Evolutionary conservation across 2,797 vertebrate species (phyloP).

Genomic region (Hapalemur alaotrensis): DNA sequence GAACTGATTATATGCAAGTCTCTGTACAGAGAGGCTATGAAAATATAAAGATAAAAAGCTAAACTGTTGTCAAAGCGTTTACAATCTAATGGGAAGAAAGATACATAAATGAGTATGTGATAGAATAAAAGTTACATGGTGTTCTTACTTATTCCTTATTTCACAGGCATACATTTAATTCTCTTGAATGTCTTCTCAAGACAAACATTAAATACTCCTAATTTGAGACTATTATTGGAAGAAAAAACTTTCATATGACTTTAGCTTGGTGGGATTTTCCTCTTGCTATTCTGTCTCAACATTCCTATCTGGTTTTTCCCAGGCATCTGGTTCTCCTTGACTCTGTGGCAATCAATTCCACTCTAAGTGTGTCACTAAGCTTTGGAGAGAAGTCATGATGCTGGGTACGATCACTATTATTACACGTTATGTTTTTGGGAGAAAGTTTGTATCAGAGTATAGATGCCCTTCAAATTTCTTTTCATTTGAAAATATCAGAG

Average conservation of each 20-base stretch:
- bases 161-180: conserved; percentile 1
- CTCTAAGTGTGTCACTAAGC: not conserved
- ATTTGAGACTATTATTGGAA: not conserved
- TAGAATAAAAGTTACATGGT: not conserved
- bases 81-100: not conserved
- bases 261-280: not conserved
- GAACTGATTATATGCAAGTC: not conserved
- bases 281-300: not conserved
- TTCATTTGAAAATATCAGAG: conserved; percentile 33
- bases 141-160: not conserved
- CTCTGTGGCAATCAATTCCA: not conserved
- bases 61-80: not conserved
- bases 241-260: not conserved
- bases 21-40: not conserved
- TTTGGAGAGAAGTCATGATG: not conserved
- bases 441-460: not conserved
- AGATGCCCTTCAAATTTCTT: conserved; percentile 21
- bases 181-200: not conserved
- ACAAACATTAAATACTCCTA: not conserved
- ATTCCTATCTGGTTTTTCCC: not conserved
- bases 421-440: not conserved
- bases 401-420: not conserved
- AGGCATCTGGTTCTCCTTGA: not conserved
- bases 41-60: not conserved
- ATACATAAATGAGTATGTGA: not conserved